A percentile compares a stretch with the other conserved stretches of the same genome.
Conservation (phyloP, 2,797 vertebrate genomes). For the Cygnus olor region DNA sequence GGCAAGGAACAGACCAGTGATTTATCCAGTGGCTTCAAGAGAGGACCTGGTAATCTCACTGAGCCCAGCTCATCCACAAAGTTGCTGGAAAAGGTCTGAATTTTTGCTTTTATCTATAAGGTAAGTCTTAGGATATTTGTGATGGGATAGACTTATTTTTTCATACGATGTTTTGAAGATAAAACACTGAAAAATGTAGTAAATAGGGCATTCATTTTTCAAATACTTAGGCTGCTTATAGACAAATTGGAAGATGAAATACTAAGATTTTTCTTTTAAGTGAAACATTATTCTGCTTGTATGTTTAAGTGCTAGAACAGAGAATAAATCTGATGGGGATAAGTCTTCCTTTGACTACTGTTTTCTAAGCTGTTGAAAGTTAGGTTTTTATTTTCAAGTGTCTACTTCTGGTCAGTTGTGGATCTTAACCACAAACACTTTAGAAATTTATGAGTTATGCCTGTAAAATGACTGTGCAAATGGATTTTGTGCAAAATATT, state of each 20-base stretch:
- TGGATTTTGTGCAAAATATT: neutral
- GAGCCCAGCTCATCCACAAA: neutral
- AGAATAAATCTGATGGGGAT: neutral
- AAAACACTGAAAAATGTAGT: neutral
- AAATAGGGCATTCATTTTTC: neutral
- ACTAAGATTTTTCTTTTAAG: neutral
- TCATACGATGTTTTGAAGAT: neutral
- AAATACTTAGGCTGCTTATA: neutral
- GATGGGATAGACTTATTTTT: neutral
- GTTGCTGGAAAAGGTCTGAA: neutral
- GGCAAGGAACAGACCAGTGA: neutral
- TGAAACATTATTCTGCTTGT: accelerated
- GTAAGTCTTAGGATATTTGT: neutral
- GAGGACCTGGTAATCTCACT: neutral
- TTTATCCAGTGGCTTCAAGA: neutral
- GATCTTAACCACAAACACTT: neutral
- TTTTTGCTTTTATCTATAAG: neutral
- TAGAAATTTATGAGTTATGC: neutral
- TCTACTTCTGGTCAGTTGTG: neutral
- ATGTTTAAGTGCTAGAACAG: neutral
- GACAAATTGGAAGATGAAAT: neutral
- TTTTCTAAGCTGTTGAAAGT: neutral
- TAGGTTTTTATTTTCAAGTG: neutral
- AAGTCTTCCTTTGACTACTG: neutral
- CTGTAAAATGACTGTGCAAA: neutral